These are phyloP conservation scores for Hemithea aestivaria DNA, from an alignment of 2,888 invertebrate species.

Conservation along the genomic window DNA sequence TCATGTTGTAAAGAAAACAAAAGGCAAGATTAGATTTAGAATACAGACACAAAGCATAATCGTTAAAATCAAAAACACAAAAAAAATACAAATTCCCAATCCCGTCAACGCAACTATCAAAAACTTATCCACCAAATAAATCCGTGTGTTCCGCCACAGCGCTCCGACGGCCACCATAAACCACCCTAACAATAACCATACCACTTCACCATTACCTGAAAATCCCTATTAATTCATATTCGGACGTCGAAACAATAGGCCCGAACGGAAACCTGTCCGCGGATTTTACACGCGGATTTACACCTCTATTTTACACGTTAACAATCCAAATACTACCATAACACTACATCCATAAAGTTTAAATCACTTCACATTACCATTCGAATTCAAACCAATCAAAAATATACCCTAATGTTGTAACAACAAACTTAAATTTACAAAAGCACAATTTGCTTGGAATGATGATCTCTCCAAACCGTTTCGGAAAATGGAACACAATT, in stretches of 20 bases:
- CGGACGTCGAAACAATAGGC: slow-evolving; percentile 55
- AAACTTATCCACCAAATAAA: slow-evolving; percentile 20
- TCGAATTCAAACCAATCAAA: slow-evolving; percentile 15
- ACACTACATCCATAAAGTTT: slow-evolving; percentile 18
- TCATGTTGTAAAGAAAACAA: too few relatives aligned
- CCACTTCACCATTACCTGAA: slow-evolving; percentile 54
- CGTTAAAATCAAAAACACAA: too few relatives aligned
- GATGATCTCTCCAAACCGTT: slow-evolving; percentile 57
- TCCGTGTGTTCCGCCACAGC: slow-evolving; percentile 18
- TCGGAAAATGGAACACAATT: slow-evolving; percentile 62
- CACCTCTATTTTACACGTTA: slow-evolving; percentile 34
- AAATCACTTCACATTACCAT: slow-evolving; percentile 27
- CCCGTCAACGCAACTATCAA: slow-evolving; percentile 12
- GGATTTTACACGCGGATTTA: slow-evolving; percentile 62
- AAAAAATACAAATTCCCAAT: too few relatives aligned
- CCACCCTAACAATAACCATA: slow-evolving; percentile 33
- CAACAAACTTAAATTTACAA: slow-evolving; percentile 19
- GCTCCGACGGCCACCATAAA: slow-evolving; percentile 18
- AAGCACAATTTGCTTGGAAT: slow-evolving; percentile 39
- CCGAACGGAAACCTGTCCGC: slow-evolving; percentile 62
- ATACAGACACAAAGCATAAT: too few relatives aligned
- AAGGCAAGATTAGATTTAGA: too few relatives aligned
- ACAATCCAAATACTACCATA: slow-evolving; percentile 31
- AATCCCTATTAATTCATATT: slow-evolving; percentile 64
- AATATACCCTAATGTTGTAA: slow-evolving; percentile 34